Evolutionary conservation across 2,888 invertebrate species (phyloP), one percentile per base, ranked within the genome.

Genomic region (Didymodactylos carnosus): DNA sequence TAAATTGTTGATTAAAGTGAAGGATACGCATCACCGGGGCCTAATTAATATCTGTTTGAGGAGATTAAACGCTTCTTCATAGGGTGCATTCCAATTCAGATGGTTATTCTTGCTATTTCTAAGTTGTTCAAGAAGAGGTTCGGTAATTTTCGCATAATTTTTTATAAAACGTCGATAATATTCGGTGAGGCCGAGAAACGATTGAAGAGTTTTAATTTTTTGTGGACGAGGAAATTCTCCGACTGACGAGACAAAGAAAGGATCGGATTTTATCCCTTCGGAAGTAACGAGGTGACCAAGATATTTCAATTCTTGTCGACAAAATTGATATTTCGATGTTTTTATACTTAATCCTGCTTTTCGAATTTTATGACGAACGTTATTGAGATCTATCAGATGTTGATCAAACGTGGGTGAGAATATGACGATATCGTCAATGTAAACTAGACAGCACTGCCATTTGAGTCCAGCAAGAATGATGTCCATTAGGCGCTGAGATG

Each of bases 351-450:
- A 46, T 10, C 76, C 76, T 29, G 76, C 76, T 62, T 75, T 40
- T 13, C 49, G 25, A 13, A 79, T 53, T n/a, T 76, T 49, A 11
- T 77, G 35, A 14, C 78, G 72, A 4, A 78, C 74, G 23, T 49
- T 2, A 41, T 25, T 43, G 13, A 78, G 27, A 39, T 75, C 62
- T 3, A 73, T 29, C 13, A 77, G 13, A 69, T 77, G 76, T 41
- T 77, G 75, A n/a, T 77, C 76, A 70, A 43, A 78, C 6, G 73
- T 75, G 40, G 75, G 40, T 5, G 76, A 75, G 46, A 74, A 77
- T 1, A 78, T 75, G 13, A 82, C 78, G 11, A 82, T 79, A 75
- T 83, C 81, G 71, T 83, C 81, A 16, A 82, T 69, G 73, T 82
- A 83, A 0, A 82, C 80, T 39, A 83, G 79, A 73, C 80, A 79